These are phyloP conservation scores for Fregetta grallaria DNA, from an alignment of 2,113 vertebrate species.

Conservation along the genomic window DNA sequence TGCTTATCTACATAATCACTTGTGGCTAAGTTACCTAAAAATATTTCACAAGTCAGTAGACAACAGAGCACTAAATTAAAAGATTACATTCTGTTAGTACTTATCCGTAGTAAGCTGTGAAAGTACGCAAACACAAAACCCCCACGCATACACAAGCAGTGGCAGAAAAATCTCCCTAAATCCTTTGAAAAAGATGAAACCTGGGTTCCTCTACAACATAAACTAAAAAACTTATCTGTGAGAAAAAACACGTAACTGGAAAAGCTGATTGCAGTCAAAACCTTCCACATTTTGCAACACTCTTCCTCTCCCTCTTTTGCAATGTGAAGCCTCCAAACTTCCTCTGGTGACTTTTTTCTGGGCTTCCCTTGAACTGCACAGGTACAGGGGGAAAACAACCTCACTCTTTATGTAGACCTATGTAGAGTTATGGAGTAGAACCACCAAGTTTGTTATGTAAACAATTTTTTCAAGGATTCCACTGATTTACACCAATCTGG, in stretches of 20 bases:
- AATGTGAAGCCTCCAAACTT: not conserved
- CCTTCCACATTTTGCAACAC: not conserved
- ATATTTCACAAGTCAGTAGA: conserved; percentile 27
- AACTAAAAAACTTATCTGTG: not conserved
- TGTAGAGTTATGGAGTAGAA: not conserved
- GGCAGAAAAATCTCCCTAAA: not conserved
- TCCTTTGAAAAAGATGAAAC: not conserved
- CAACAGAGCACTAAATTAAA: conserved; percentile 14
- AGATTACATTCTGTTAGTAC: not conserved
- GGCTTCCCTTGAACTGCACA: not conserved
- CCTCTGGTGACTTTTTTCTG: not conserved
- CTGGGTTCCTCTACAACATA: not conserved
- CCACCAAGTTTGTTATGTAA: not conserved
- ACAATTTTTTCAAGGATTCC: not conserved
- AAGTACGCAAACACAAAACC: not conserved
- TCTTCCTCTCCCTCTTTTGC: not conserved
- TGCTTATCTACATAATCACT: conserved; percentile 15
- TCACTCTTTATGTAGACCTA: not conserved
- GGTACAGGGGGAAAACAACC: not conserved
- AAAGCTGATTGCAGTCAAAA: not conserved
- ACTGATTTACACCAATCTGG: not conserved
- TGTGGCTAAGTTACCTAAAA: conserved; percentile 34
- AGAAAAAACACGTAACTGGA: not conserved
- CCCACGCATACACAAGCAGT: not conserved
- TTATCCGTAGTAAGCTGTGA: not conserved